Evolutionary conservation across 2,113 vertebrate genomes (phyloP), one percentile per base, ranked within the genome.

Genomic region (Salvelinus fontinalis): DNA sequence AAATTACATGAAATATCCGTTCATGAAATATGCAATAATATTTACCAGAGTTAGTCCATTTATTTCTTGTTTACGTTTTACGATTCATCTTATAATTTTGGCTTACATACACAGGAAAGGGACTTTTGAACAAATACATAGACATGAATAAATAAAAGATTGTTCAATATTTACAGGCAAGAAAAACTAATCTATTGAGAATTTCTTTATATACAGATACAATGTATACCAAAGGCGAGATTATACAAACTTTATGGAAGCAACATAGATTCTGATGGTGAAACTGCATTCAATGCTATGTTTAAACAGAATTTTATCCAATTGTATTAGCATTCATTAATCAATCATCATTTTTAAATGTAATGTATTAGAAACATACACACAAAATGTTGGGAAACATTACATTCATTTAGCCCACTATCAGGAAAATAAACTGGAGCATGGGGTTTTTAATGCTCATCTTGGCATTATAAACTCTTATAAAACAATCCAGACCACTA

Each of bases 171-270:
- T 84, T 83, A 90, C 78, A 86, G 70, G 71, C 79, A 86, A 81
- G 75, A 88, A 70, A 84, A 68, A 31, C 34, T 16, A 67, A 77
- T 2, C 80, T 75, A 81, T 34, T 44, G 39, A 54, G 14, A 44
- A 24, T 70, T 48, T 31, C 39, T 44, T 44, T 44, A 9, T 29
- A 44, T 13, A 60, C 67, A 68, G 67, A 48, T 78, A 3, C 24
- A 66, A 82, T 72, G 70, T 77, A 78, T 77, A 88, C 78, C 78
- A 83, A 90, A 92, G 91, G 89, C 84, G 76, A 90, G 20, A 62
- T 84, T 79, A 85, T 87, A 80, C 77, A 51, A 84, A 78, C 73
- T 82, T 49, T 79, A 77, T 74, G 31, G 31, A 44, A 75, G 26
- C 49, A 26, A 65, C 67, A n/a, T 57, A 69, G 49, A 71, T 29